These are phyloP conservation scores for Thunnus maccoyii DNA, from an alignment of 2,113 vertebrate genomes.

Conservation along the genomic window DNA sequence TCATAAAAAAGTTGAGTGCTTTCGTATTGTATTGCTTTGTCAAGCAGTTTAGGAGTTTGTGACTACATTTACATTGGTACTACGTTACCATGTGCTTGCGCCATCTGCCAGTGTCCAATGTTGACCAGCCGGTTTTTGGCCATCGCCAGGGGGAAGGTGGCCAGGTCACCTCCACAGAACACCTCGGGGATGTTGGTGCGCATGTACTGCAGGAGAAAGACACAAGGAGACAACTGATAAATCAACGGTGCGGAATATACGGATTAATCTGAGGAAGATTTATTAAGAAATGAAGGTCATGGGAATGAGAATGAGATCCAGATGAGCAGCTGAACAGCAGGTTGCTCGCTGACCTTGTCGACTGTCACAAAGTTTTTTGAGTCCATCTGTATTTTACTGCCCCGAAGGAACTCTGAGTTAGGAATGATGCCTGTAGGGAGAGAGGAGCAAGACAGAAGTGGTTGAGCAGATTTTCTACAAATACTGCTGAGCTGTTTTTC, in stretches of 20 bases:
- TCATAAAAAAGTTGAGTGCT: neutral
- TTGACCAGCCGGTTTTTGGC: conserved; percentile 73
- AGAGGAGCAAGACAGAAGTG: neutral
- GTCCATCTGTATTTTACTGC: conserved; percentile 80
- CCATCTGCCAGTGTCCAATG: conserved; percentile 89
- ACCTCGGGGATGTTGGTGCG: conserved; percentile 83
- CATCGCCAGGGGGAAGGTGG: conserved; percentile 85
- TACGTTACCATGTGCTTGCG: conserved; percentile 87
- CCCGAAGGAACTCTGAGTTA: conserved; percentile 82
- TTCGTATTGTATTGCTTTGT: neutral
- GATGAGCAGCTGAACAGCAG: neutral
- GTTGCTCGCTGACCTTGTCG: conserved; percentile 82
- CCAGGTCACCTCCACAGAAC: conserved; percentile 88
- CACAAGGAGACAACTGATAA: neutral
- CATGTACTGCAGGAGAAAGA: conserved; percentile 83
- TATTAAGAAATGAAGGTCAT: neutral
- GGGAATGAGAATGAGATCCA: neutral
- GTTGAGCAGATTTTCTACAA: neutral
- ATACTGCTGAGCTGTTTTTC: neutral
- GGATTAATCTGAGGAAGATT: neutral
- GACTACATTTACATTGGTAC: neutral
- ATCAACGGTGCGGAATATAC: neutral
- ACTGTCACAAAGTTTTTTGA: conserved; percentile 82
- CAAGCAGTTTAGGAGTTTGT: neutral
- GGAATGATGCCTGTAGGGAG: conserved; percentile 82